Evolutionary conservation across 2,888 invertebrate species (phyloP).

Genomic region (Epiblema foenella): DNA sequence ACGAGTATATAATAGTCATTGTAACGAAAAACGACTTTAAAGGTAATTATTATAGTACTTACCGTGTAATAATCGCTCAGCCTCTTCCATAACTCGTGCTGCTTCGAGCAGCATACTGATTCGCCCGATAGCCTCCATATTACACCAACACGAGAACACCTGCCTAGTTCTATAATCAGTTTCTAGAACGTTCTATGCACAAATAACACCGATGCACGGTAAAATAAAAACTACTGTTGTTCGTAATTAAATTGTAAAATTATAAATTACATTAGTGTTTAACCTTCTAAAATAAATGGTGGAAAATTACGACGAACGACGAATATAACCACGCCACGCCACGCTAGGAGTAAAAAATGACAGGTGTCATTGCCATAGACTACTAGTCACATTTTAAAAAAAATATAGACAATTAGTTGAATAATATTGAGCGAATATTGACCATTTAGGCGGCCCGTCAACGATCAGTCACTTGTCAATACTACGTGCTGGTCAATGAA

Average conservation of each 20-base stretch:
- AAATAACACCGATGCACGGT: background rate
- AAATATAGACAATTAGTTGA: background rate
- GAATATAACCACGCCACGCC: background rate
- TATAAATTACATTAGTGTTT: background rate
- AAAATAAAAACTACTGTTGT: background rate
- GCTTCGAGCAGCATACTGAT: background rate
- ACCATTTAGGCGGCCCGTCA: too few relatives aligned
- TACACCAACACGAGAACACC: background rate
- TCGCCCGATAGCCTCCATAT: background rate
- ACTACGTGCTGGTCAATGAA: too few relatives aligned
- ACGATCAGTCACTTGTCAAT: too few relatives aligned
- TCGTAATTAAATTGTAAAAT: background rate
- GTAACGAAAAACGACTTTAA: background rate
- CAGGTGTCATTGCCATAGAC: constrained; percentile 1
- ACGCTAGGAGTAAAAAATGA: background rate
- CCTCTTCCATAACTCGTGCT: background rate
- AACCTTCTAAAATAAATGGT: background rate
- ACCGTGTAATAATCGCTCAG: background rate
- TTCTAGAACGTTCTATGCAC: background rate
- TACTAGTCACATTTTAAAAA: background rate
- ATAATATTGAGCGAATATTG: too few relatives aligned
- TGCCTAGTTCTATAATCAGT: background rate
- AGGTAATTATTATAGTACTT: background rate
- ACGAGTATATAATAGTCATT: background rate
- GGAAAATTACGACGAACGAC: background rate